phyloP scores from a whole-genome alignment of 2,113 vertebrate genomes.

The Gnathonemus longibarbis region DNA sequence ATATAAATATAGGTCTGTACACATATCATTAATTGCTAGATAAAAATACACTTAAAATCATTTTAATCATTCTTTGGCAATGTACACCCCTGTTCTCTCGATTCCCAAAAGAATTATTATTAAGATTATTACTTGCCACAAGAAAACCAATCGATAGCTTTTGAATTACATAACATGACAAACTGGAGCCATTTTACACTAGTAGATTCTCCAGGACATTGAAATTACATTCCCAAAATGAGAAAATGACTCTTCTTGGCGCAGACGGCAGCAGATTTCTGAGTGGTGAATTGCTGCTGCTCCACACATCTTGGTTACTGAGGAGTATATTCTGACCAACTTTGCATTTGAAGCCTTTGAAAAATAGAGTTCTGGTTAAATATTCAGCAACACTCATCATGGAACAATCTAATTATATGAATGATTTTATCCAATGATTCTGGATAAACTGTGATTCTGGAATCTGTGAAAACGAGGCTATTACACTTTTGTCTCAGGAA shows the following conservation, averaged over 20 bases:
- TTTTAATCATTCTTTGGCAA: not conserved
- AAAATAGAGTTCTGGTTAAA: not conserved
- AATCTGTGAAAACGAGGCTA: not conserved
- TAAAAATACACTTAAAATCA: not conserved
- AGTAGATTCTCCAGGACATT: not conserved
- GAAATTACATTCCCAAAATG: constrained; percentile 21
- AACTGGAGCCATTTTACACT: not conserved
- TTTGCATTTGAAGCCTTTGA: not conserved
- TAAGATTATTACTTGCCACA: not conserved
- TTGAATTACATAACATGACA: constrained; percentile 2
- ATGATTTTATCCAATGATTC: not conserved
- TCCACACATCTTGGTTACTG: not conserved
- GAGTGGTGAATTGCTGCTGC: not conserved
- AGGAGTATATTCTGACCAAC: not conserved
- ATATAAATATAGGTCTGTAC: not conserved
- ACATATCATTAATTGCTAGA: not conserved
- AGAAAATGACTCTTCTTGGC: constrained; percentile 9
- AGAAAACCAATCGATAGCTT: not conserved
- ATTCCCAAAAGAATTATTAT: not conserved
- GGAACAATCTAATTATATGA: not conserved
- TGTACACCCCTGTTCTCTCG: not conserved
- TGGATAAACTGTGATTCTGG: not conserved
- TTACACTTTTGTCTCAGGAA: not conserved
- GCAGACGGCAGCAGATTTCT: not conserved
- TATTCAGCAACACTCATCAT: not conserved